These are phyloP conservation scores for Zoanthus gigantus DNA, from an alignment of 92 coral and sea anemone genomes.

Conservation along the genomic window DNA sequence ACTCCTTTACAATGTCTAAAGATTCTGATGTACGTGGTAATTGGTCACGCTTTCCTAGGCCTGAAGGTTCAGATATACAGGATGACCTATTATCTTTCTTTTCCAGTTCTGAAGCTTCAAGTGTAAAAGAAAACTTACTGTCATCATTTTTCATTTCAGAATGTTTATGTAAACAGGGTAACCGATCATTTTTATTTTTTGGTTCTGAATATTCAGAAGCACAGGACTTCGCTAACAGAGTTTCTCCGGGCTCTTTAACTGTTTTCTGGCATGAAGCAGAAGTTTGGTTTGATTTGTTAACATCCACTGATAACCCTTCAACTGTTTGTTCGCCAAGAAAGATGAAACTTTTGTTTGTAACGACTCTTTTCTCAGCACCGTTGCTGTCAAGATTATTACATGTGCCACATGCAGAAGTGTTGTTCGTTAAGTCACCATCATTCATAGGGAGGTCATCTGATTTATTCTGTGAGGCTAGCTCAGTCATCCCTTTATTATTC, in stretches of 20 bases:
- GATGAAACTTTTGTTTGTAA: not conserved
- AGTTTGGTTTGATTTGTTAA: not conserved
- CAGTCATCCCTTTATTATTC: not conserved
- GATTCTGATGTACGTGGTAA: not conserved
- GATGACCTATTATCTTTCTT: not conserved
- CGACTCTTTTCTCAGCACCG: not conserved
- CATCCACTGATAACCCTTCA: not conserved
- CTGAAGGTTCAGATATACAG: not conserved
- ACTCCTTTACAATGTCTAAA: not conserved
- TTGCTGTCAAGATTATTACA: not conserved
- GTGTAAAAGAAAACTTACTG: not conserved
- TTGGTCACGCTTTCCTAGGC: not conserved
- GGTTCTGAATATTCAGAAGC: not conserved
- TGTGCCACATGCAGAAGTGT: not conserved
- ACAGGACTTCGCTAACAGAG: not conserved
- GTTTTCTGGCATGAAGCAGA: not conserved
- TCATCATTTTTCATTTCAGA: not conserved
- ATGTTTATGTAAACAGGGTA: not conserved
- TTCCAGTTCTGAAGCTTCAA: not conserved
- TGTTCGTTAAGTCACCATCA: not conserved
- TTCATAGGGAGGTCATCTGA: not conserved
- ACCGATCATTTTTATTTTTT: not conserved
- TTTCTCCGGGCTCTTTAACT: not conserved
- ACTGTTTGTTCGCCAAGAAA: not conserved
- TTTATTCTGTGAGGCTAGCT: not conserved